phyloP scores from a whole-genome alignment of 2,797 vertebrate species.

The Kryptopterus vitreolus region DNA sequence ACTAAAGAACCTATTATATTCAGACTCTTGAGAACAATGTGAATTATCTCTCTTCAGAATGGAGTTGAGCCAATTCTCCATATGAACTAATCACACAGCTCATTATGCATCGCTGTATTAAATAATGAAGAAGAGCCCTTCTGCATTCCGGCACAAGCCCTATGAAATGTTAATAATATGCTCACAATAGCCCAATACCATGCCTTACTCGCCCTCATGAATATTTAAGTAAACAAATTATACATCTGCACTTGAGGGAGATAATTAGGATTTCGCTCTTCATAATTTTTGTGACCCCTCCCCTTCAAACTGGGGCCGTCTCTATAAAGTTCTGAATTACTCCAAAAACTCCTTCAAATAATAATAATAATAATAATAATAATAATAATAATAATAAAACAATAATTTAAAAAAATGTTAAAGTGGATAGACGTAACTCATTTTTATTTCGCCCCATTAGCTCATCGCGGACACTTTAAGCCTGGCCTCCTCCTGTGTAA shows the following conservation, averaged over 20 bases:
- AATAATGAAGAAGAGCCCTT: slow-evolving; percentile 99
- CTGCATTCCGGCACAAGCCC: slow-evolving; percentile 98
- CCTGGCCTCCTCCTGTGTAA: slow-evolving; percentile 54
- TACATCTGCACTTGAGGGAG: slow-evolving; percentile 95
- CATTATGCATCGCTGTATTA: slow-evolving; percentile 99
- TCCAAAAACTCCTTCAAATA: slow-evolving; percentile 52
- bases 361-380: slow-evolving; percentile 36
- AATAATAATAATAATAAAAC: slow-evolving; percentile 40
- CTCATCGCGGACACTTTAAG: slow-evolving; percentile 65
- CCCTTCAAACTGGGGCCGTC: slow-evolving; percentile 82
- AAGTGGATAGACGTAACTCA: slow-evolving; percentile 79
- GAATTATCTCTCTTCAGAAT: slow-evolving; percentile 99
- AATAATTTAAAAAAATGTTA: slow-evolving; percentile 63
- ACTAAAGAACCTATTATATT: slow-evolving; percentile 99
- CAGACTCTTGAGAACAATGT: slow-evolving; percentile 99
- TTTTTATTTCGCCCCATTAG: slow-evolving; percentile 68
- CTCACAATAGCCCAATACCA: slow-evolving; percentile 95
- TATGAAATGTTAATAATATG: slow-evolving; percentile 99
- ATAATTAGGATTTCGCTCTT: slow-evolving; percentile 96
- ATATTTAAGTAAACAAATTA: slow-evolving; percentile 99
- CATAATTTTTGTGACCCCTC: slow-evolving; percentile 90
- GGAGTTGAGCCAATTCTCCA: slow-evolving; percentile 97
- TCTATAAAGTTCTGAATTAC: slow-evolving; percentile 76
- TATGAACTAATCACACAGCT: slow-evolving; percentile 99
- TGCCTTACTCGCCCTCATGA: slow-evolving; percentile 94